Evolutionary conservation across 2,888 invertebrate genomes (phyloP), one percentile per base, ranked within the genome.

Genomic region (Synergus gifuensis): DNA sequence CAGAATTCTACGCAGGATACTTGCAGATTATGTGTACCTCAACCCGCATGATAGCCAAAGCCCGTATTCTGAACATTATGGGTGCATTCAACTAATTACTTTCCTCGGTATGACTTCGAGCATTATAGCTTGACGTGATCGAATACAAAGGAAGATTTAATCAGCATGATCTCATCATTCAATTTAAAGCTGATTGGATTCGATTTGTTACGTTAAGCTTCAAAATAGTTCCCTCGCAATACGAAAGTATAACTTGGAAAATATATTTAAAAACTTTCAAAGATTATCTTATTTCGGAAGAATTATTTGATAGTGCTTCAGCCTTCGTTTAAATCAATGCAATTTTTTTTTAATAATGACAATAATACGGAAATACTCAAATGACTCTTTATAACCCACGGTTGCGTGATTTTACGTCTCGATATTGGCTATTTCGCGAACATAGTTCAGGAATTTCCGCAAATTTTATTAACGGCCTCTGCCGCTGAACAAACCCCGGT

Each of bases 381-480:
- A n/a, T n/a, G n/a, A n/a, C n/a, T 11, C n/a, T 54, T 73, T 54
- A 73, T 49, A 73, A 22, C 54, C 28, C 46, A 54, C 16, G 28
- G 69, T 54, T 73, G 54, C 69, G 69, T 54, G 69, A 73, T 73
- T 73, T 73, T 49, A 73, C 28, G 69, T 36, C 49, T 73, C 28
- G 36, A 28, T 73, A 73, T 73, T 73, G 73, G 28, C 73, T 49
- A 73, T 73, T 73, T 54, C 36, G 36, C 54, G 73, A 73, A 73
- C 73, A 73, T 73, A 36, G 73, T 73, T 54, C 54, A 54, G 77
- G 78, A 73, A 81, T 82, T 76, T 67, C 67, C 73, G 49, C 78
- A 85, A 88, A 88, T 88, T 88, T 87, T 86, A 88, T 87, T 88
- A 88, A 87, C 88, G 88, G 86, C 81, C 76, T 79, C 66, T 54